Evolutionary conservation across 2,888 invertebrate genomes (phyloP).

Genomic region (Nomada flava): DNA sequence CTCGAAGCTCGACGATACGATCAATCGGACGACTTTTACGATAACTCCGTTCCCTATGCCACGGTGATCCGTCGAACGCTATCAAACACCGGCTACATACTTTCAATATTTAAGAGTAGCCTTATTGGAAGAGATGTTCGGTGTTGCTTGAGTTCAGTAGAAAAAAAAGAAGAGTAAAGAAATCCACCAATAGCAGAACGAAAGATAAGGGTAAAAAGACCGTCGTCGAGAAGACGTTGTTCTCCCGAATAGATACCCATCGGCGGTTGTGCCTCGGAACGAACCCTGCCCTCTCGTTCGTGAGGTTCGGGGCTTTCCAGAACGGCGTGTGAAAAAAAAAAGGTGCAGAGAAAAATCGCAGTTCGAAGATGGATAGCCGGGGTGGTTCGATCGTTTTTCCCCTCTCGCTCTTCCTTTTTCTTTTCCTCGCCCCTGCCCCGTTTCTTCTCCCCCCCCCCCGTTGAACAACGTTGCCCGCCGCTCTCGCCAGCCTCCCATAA

Average conservation of each 20-base stretch:
- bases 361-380: constrained; percentile 74
- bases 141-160: not conserved
- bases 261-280: constrained; percentile 13
- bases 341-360: constrained; percentile 62
- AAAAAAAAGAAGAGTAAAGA: not conserved
- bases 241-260: constrained; percentile 35
- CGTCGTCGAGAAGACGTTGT: constrained; percentile 20
- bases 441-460: constrained; percentile 57
- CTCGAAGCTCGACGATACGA: not conserved
- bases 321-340: constrained; percentile 27
- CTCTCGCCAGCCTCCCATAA: constrained; percentile 72
- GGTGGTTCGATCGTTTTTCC: constrained; percentile 65
- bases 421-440: not conserved
- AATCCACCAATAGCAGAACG: not conserved
- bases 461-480: constrained; percentile 1
- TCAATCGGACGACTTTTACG: not conserved
- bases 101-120: too few relatives aligned
- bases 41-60: not conserved
- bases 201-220: constrained; percentile 8
- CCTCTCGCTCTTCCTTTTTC: constrained; percentile 30
- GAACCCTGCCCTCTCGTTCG: not conserved
- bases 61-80: too few relatives aligned
- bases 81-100: too few relatives aligned
- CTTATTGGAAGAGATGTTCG: too few relatives aligned
- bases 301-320: constrained; percentile 35